A percentile compares a stretch with the other conserved stretches of the same genome.
Evolutionary conservation across 2,888 invertebrate genomes (phyloP).

Genomic region (Acanthosepion pharaonis): DNA sequence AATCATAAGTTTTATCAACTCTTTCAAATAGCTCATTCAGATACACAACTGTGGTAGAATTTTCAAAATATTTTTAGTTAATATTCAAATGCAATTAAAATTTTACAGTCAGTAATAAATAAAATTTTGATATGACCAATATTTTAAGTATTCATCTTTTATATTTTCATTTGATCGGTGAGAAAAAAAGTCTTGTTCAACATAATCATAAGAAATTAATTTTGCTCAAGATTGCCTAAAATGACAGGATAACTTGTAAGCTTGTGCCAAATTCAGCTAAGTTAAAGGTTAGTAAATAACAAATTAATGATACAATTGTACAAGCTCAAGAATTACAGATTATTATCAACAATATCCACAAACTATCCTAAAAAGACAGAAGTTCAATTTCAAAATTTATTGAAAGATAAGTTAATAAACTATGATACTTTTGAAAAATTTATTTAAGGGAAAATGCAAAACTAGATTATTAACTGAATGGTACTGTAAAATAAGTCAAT

Average conservation of each 20-base stretch:
- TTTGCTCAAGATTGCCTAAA: background rate
- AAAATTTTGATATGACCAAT: too few species aligned
- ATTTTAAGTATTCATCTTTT: too few species aligned
- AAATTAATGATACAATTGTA: background rate
- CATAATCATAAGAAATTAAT: background rate
- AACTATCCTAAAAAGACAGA: too few species aligned
- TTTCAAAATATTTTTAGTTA: background rate
- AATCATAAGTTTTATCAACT: too few species aligned
- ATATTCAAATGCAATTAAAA: background rate
- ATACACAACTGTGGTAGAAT: background rate
- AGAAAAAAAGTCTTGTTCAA: background rate
- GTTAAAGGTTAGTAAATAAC: background rate
- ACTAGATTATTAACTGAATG: background rate
- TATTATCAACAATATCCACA: too few species aligned
- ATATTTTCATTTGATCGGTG: background rate
- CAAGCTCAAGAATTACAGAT: background rate
- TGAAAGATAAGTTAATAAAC: too few species aligned
- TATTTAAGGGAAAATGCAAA: background rate
- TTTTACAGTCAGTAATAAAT: too few species aligned
- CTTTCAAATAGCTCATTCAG: background rate
- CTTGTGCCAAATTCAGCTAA: background rate
- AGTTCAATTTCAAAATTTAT: background rate
- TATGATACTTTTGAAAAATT: background rate
- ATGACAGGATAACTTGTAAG: background rate
- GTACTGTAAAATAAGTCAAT: background rate